These are phyloP conservation scores for Propithecus coquereli DNA, from an alignment of 2,113 vertebrate genomes.

Conservation along the genomic window DNA sequence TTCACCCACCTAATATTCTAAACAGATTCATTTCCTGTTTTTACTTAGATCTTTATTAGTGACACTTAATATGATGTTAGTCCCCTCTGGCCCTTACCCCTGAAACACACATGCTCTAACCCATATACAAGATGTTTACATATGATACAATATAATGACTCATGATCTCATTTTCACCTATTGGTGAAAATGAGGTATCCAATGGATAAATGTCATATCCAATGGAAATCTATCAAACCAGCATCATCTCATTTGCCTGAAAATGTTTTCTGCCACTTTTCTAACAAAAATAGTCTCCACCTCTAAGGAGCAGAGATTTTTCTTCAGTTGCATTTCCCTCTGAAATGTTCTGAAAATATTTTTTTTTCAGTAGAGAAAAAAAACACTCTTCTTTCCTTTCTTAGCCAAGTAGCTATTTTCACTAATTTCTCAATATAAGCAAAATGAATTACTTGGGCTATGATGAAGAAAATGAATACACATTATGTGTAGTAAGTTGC, in stretches of 20 bases:
- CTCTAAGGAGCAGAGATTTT: background rate
- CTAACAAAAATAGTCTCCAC: background rate
- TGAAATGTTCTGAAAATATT: background rate
- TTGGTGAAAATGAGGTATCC: background rate
- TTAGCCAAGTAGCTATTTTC: background rate
- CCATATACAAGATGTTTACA: background rate
- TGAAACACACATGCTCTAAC: background rate
- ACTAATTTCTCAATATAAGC: slow-evolving; percentile 1
- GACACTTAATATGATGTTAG: background rate
- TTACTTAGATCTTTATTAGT: background rate
- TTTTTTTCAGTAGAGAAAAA: background rate
- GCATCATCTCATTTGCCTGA: background rate
- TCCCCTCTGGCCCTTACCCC: background rate
- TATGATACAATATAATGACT: background rate
- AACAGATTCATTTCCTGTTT: background rate
- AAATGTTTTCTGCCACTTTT: background rate
- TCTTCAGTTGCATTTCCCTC: background rate
- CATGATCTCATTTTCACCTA: background rate
- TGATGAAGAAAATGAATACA: background rate
- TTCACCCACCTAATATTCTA: background rate
- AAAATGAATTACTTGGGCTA: background rate
- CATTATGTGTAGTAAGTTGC: background rate
- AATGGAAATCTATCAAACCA: background rate
- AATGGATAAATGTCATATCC: background rate
- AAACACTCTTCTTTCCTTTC: background rate